Conservation (phyloP, 2,888 invertebrate genomes). For the Epinotia demarniana region DNA sequence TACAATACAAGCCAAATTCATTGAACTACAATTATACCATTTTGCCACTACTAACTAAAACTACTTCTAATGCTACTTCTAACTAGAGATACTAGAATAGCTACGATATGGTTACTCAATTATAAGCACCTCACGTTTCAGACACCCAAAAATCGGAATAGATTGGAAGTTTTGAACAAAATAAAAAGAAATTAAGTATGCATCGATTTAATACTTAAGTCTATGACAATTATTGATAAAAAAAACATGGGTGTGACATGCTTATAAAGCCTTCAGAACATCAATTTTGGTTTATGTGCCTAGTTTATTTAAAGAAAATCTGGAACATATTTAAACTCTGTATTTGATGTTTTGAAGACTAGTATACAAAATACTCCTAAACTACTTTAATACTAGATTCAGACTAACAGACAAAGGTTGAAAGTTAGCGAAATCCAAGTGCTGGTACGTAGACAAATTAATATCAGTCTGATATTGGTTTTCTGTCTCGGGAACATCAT, state of each 20-base stretch:
- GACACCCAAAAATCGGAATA: slow-evolving; percentile 18
- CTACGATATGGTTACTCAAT: slow-evolving; percentile 75
- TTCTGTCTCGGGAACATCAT: slow-evolving; percentile 57
- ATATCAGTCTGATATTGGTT: slow-evolving; percentile 53
- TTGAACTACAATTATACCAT: slow-evolving; percentile 16
- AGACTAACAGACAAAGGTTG: slow-evolving; percentile 78
- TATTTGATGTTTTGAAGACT: slow-evolving; percentile 6
- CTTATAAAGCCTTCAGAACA: slow-evolving; percentile 55
- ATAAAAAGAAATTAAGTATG: slow-evolving; percentile 21
- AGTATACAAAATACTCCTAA: slow-evolving; percentile 43
- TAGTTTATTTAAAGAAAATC: no score
- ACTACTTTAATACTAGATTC: slow-evolving; percentile 49
- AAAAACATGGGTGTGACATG: slow-evolving; percentile 54
- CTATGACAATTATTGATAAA: slow-evolving; percentile 35
- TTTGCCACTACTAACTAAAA: slow-evolving; percentile 43
- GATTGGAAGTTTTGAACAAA: slow-evolving; percentile 3
- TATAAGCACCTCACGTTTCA: slow-evolving; percentile 66
- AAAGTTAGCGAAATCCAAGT: slow-evolving; percentile 75
- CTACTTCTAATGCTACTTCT: slow-evolving; percentile 33
- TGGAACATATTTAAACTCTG: not conserved
- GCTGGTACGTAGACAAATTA: slow-evolving; percentile 64
- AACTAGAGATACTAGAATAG: slow-evolving; percentile 53
- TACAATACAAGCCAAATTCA: not conserved
- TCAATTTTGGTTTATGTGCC: not conserved
- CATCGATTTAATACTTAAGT: slow-evolving; percentile 15